phyloP scores from a whole-genome alignment of 1,140 invertebrate genomes.

The Diorhabda elongata region DNA sequence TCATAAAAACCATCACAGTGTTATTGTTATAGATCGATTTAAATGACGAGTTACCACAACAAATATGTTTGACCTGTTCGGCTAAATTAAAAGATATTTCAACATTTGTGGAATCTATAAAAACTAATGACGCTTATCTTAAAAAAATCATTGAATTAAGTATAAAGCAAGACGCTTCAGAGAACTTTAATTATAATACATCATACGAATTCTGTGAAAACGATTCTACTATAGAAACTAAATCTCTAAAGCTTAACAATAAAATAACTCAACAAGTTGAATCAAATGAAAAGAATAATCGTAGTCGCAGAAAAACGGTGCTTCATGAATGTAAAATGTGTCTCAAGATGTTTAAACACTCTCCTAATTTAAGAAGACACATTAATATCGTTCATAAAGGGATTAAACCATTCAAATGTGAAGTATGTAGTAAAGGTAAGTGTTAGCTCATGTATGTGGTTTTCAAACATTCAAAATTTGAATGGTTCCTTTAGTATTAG shows the following conservation, averaged over 20 bases:
- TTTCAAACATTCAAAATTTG: too few species aligned
- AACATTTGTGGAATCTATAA: conserved; percentile 8
- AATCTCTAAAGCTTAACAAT: background rate
- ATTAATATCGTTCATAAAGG: conserved; percentile 11
- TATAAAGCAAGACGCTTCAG: background rate
- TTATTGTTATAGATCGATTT: conserved; percentile 12
- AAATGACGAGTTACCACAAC: conserved; percentile 6
- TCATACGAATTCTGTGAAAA: background rate
- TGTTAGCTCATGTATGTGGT: too few species aligned
- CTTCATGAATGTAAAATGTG: conserved; percentile 13
- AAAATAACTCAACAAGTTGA: background rate
- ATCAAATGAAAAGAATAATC: background rate
- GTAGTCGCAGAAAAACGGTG: conserved; percentile 9
- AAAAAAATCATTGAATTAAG: background rate
- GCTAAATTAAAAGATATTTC: conserved; percentile 7
- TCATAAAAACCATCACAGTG: too few species aligned
- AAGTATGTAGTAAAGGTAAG: conserved; percentile 18
- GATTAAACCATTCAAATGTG: conserved; percentile 19
- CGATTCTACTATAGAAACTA: background rate
- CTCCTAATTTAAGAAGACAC: conserved; percentile 9
- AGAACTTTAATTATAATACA: background rate
- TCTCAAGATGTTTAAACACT: conserved; percentile 7
- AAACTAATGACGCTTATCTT: conserved; percentile 10
- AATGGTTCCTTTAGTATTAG: too few species aligned
- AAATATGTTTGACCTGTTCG: conserved; percentile 9